Base-by-base conservation (phyloP, 1,140 invertebrate genomes). In the Stegodyphus mimosarum region DNA sequence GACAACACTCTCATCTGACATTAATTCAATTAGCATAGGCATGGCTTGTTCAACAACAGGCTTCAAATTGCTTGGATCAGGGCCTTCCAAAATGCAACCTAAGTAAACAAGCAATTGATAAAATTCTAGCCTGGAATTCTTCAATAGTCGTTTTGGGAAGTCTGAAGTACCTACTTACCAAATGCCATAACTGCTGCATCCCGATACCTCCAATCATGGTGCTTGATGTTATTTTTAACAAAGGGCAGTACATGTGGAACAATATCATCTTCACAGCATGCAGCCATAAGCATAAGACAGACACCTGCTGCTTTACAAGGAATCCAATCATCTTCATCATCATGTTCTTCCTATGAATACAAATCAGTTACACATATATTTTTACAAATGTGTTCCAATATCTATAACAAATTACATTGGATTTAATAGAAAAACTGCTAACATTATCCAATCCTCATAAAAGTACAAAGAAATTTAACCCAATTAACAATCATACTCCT, bases 301-400 rank as follows among this genome's bases (percentile, higher is more conserved):
- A 99, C 98, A 49, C 98, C 98, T 49, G 99, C 97, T 6, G 99
- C 97, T 92, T 99, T 99, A 87, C 97, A 96, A 7, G 99, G 99
- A 92, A 99, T 99, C 99, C 99, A 99, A 89, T 99, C 98, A 90
- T 99, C 97, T 90, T 99, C 98, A 91, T 99, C 98, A 90, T 98
- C 97, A 77, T 88, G 89, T 52, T 93, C 92, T 60, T 91, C 91
- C 88, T 89, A 33, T 33, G 33, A 33, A 33, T 3, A 33, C 33
- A 66, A 51, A 80, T n/a, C 15, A 77, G 70, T 49, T 11, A 72
- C 2, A 72, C 49, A 60, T 15, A 0, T 5, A 60, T 60, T 1
- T 60, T 33, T 33, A 33, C 33, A 33, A 33, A 33, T 33, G 33
- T 33, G 1, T 33, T 33, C 33, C 33, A 33, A 1, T 33, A 33